Evolutionary conservation across 1,140 invertebrate genomes (phyloP).

Genomic region (Apis florea): DNA sequence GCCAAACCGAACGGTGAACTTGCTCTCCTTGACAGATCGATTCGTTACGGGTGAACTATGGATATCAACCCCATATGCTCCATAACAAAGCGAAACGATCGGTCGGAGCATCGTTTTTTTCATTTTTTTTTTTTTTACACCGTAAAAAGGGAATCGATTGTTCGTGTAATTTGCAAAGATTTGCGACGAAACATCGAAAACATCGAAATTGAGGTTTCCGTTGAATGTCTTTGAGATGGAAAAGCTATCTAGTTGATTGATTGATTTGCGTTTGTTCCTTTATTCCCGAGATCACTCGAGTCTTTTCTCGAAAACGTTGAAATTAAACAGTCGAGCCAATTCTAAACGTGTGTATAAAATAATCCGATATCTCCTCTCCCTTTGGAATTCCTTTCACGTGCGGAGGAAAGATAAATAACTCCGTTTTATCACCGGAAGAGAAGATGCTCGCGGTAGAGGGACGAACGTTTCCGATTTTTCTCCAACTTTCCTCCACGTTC

Average conservation of each 20-base stretch:
- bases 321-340: too few relatives aligned
- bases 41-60: conserved; percentile 57
- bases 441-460: neutral
- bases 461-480: conserved; percentile 10
- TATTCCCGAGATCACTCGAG: too few relatives aligned
- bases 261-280: too few relatives aligned
- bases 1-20: conserved; percentile 56
- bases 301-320: too few relatives aligned
- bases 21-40: conserved; percentile 68
- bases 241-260: too few relatives aligned
- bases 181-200: too few relatives aligned
- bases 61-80: conserved; percentile 51
- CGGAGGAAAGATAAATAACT: conserved; percentile 29
- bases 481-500: neutral
- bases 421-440: neutral
- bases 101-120: neutral
- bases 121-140: neutral
- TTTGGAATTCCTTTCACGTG: neutral
- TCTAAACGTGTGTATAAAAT: too few relatives aligned
- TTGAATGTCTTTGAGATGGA: too few relatives aligned
- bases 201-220: too few relatives aligned
- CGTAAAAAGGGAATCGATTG: neutral
- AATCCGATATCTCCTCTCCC: neutral
- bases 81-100: conserved; percentile 22
- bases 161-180: too few relatives aligned